Evolutionary conservation across 2,888 invertebrate species (phyloP).

Genomic region (Caradrina clavipalpis): DNA sequence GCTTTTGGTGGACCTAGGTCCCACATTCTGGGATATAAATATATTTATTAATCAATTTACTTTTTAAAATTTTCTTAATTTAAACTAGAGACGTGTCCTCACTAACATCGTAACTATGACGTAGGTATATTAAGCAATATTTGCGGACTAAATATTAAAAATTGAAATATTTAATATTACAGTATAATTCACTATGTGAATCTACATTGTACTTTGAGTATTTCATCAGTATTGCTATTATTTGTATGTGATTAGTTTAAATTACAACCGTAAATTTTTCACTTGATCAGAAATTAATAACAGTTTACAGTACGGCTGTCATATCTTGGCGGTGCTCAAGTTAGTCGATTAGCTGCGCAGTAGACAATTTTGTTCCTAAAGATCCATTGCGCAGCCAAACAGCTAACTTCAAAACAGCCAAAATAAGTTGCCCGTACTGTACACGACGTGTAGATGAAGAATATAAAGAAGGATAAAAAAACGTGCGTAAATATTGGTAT

Average conservation of each 20-base stretch:
- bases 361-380: too few relatives aligned
- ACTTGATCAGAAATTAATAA: constrained; percentile 52
- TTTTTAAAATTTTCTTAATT: background rate
- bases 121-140: constrained; percentile 56
- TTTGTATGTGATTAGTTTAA: constrained; percentile 66
- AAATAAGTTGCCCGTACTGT: background rate
- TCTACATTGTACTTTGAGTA: constrained; percentile 80
- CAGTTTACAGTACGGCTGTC: background rate
- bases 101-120: constrained; percentile 42
- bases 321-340: too few relatives aligned
- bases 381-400: too few relatives aligned
- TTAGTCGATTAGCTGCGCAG: too few relatives aligned
- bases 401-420: too few relatives aligned
- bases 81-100: constrained; percentile 44
- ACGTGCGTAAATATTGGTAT: background rate
- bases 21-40: background rate
- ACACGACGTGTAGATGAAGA: background rate
- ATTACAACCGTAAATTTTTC: constrained; percentile 61
- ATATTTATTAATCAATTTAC: background rate
- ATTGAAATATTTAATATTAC: constrained; percentile 55
- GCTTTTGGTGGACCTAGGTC: too few relatives aligned
- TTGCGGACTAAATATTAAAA: constrained; percentile 53
- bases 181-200: constrained; percentile 64
- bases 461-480: background rate
- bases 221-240: constrained; percentile 75